Evolutionary conservation across 2,113 vertebrate species (phyloP).

Genomic region (Passer montanus): DNA sequence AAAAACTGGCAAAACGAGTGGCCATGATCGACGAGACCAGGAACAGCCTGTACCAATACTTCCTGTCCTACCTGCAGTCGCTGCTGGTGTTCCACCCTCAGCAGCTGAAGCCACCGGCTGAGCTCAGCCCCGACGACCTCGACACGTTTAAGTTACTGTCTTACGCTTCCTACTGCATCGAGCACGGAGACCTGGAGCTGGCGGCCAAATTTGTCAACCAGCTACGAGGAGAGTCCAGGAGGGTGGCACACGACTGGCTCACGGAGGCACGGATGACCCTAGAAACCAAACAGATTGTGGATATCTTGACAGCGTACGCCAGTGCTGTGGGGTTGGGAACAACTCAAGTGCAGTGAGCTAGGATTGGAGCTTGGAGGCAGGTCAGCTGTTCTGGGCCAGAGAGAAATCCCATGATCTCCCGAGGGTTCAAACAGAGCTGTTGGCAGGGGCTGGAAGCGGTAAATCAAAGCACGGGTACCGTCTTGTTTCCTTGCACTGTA

Average conservation of each 20-base stretch:
- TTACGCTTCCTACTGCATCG: slow-evolving; percentile 91
- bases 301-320: slow-evolving; percentile 89
- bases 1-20: slow-evolving; percentile 85
- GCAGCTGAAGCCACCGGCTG: slow-evolving; percentile 82
- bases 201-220: slow-evolving; percentile 96
- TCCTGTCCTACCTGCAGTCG: slow-evolving; percentile 94
- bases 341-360: slow-evolving; percentile 79
- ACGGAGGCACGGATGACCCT: slow-evolving; percentile 89
- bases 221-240: slow-evolving; percentile 87
- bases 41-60: slow-evolving; percentile 96
- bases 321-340: slow-evolving; percentile 92
- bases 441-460: neutral
- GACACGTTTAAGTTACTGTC: slow-evolving; percentile 91
- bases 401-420: neutral
- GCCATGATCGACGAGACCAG: slow-evolving; percentile 92
- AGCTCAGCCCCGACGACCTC: slow-evolving; percentile 82
- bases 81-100: slow-evolving; percentile 84
- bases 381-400: neutral
- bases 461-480: neutral
- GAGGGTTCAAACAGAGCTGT: neutral
- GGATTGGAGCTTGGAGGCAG: neutral
- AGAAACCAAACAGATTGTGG: slow-evolving; percentile 91
- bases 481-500: slow-evolving; percentile 53
- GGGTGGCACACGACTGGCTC: slow-evolving; percentile 93
- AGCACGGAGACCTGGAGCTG: slow-evolving; percentile 92